phyloP scores from a whole-genome alignment of 1,140 invertebrate species.

The Neodiprion lecontei region DNA sequence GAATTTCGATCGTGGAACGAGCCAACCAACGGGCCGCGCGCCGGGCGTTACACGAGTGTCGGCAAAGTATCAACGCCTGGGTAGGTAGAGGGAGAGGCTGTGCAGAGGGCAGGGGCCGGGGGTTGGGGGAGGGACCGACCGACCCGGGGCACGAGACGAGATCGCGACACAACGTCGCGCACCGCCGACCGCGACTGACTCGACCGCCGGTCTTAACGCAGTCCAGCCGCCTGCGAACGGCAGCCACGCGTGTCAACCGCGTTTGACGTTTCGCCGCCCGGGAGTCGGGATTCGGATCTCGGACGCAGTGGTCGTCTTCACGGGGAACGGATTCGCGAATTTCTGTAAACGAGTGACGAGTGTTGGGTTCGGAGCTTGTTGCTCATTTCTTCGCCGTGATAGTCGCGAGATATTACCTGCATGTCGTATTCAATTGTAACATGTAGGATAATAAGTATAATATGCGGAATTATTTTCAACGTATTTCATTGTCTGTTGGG shows the following conservation, averaged over 20 bases:
- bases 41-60: conserved; percentile 26
- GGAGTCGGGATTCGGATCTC: no score
- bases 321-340: no score
- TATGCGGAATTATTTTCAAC: no score
- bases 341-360: no score
- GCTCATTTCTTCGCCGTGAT: no score
- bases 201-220: neutral
- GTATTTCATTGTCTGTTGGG: no score
- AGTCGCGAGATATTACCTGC: no score
- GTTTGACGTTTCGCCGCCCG: neutral
- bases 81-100: conserved; percentile 24
- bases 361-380: no score
- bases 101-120: conserved; percentile 27
- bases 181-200: conserved; percentile 57
- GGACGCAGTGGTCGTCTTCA: no score
- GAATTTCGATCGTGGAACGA: neutral
- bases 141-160: conserved; percentile 46
- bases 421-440: no score
- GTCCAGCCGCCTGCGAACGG: neutral
- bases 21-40: neutral
- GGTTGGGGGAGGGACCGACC: conserved; percentile 23
- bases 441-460: no score
- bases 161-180: conserved; percentile 59
- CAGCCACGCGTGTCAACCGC: neutral
- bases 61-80: conserved; percentile 30